Conservation (phyloP, 2,113 vertebrate species). For the Phainopepla nitens region DNA sequence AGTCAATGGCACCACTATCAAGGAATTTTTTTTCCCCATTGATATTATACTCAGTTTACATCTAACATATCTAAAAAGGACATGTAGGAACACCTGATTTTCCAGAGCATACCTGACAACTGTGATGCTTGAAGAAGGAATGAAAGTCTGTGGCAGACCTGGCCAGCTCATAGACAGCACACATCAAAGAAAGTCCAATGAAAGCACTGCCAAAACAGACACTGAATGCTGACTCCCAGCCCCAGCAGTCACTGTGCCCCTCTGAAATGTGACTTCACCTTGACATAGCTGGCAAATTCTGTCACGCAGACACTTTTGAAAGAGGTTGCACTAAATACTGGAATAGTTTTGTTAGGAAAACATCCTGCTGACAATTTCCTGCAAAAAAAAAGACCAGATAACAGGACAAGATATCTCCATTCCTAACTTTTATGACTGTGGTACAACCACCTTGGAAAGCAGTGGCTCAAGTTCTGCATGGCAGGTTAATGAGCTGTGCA, state of each 20-base stretch:
- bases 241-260: background rate
- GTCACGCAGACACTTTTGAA: slow-evolving; percentile 36
- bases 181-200: background rate
- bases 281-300: slow-evolving; percentile 23
- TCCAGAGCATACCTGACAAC: background rate
- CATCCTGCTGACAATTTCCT: slow-evolving; percentile 61
- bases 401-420: slow-evolving; percentile 33
- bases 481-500: background rate
- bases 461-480: background rate
- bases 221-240: background rate
- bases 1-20: background rate
- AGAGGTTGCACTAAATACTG: background rate
- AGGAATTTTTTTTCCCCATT: background rate
- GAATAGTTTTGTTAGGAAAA: slow-evolving; percentile 41
- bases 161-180: background rate
- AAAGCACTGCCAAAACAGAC: background rate
- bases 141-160: background rate
- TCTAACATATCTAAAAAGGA: background rate
- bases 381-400: background rate
- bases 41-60: background rate
- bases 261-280: slow-evolving; percentile 12
- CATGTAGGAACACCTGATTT: background rate
- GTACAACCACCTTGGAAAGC: background rate
- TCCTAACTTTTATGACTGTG: background rate
- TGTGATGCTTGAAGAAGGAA: background rate